phyloP scores from a whole-genome alignment of 2,888 invertebrate genomes.

The Watsonalla cultraria region DNA sequence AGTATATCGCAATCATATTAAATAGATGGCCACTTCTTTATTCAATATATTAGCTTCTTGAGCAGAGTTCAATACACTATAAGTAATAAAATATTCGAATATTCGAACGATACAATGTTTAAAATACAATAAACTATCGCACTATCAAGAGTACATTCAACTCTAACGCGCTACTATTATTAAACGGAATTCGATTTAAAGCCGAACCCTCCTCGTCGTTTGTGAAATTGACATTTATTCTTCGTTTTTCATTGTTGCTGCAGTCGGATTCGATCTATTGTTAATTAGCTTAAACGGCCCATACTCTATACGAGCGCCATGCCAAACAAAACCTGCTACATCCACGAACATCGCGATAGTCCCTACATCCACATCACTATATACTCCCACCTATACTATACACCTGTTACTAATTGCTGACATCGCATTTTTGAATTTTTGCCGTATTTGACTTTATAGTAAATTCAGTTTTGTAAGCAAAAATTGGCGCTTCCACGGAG shows the following conservation, averaged over 20 bases:
- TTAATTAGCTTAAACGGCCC: slow-evolving; percentile 77
- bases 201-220: slow-evolving; percentile 76
- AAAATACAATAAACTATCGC: slow-evolving; percentile 70
- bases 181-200: slow-evolving; percentile 78
- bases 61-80: slow-evolving; percentile 3
- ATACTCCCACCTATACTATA: too few relatives aligned
- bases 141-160: slow-evolving; percentile 75
- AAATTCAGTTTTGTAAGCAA: neutral
- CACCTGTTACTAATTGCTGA: neutral
- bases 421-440: neutral
- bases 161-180: slow-evolving; percentile 74
- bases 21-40: slow-evolving; percentile 1
- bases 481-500: slow-evolving; percentile 32
- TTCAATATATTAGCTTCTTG: slow-evolving; percentile 2
- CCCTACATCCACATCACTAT: neutral
- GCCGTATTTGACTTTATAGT: slow-evolving; percentile 1
- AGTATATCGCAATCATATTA: slow-evolving; percentile 1
- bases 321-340: slow-evolving; percentile 40
- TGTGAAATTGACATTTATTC: slow-evolving; percentile 79
- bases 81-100: slow-evolving; percentile 29
- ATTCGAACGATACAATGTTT: slow-evolving; percentile 35
- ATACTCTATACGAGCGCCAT: slow-evolving; percentile 47
- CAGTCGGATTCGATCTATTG: slow-evolving; percentile 75
- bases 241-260: slow-evolving; percentile 77
- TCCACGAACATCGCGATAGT: slow-evolving; percentile 19